Conservation (phyloP, 2,888 invertebrate species). For the Drosophila demipolita region DNA sequence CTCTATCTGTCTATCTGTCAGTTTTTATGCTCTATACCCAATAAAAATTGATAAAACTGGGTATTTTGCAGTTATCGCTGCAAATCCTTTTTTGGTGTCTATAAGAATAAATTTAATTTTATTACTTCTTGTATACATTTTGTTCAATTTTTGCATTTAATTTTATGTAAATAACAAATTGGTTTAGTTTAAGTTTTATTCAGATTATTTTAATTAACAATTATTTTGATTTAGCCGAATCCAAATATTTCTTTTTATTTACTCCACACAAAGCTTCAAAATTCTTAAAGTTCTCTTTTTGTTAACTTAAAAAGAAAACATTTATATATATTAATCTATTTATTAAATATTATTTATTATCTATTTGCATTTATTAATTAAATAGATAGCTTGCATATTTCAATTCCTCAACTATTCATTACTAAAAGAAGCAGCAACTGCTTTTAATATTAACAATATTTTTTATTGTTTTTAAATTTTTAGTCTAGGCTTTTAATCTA, state of each 20-base stretch:
- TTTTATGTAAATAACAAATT: background rate
- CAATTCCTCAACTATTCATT: background rate
- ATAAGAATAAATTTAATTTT: background rate
- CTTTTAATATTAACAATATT: background rate
- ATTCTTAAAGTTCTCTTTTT: no score
- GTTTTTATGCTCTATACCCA: constrained; percentile 3
- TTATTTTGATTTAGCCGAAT: background rate
- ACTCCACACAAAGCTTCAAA: no score
- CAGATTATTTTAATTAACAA: background rate
- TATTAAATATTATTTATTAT: no score
- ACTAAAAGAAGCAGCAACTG: background rate
- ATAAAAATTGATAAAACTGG: background rate
- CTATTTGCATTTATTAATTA: no score
- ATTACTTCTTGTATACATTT: background rate
- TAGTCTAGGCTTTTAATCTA: no score
- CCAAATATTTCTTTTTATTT: no score
- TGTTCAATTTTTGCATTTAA: background rate
- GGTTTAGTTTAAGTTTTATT: background rate
- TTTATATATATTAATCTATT: no score
- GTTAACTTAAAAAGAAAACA: no score
- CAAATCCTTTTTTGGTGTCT: background rate
- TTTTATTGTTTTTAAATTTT: no score
- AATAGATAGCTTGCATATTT: background rate
- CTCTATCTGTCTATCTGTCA: background rate
- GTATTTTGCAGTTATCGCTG: background rate